A percentile compares a stretch with the other conserved stretches of the same genome.
Evolutionary conservation across 2,888 invertebrate genomes (phyloP).

Genomic region (Cacoxenus indagator): DNA sequence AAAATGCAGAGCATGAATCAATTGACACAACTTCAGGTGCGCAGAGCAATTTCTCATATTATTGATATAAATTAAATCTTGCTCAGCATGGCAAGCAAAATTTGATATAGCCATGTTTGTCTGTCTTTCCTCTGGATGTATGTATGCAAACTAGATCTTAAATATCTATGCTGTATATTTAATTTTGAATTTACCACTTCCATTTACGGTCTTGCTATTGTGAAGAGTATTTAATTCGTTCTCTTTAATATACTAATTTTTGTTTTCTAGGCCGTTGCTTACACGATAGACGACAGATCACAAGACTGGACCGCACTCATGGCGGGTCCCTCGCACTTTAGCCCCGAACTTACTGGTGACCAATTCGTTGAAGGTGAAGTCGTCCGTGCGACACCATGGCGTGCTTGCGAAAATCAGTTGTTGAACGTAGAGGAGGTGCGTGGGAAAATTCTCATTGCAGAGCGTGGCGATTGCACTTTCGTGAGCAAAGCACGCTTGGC

Average conservation of each 20-base stretch:
- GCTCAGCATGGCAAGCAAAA: too few relatives aligned
- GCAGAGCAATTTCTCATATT: constrained; percentile 9
- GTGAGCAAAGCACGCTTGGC: constrained; percentile 91
- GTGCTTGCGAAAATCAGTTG: constrained; percentile 75
- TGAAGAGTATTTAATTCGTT: background rate
- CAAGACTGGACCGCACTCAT: constrained; percentile 72
- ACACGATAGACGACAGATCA: constrained; percentile 64
- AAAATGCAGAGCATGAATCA: constrained; percentile 75
- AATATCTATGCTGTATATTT: too few relatives aligned
- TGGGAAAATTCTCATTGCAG: constrained; percentile 87
- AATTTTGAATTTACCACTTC: background rate
- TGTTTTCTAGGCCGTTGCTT: constrained; percentile 69
- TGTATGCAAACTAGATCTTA: too few relatives aligned
- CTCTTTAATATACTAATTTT: background rate
- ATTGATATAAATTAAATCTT: too few relatives aligned
- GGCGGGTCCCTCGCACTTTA: constrained; percentile 94
- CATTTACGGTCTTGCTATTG: background rate
- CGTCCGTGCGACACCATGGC: constrained; percentile 78
- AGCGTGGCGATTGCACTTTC: constrained; percentile 93
- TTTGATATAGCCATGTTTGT: too few relatives aligned
- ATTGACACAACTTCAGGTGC: constrained; percentile 68
- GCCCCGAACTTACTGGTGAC: constrained; percentile 79
- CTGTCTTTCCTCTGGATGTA: too few relatives aligned
- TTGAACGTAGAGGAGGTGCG: constrained; percentile 74
- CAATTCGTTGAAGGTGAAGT: constrained; percentile 77